A percentile compares a stretch with the other conserved stretches of the same genome.
These are phyloP conservation scores for Anomalospiza imberbis DNA, from an alignment of 2,797 vertebrate species.

Conservation along the genomic window DNA sequence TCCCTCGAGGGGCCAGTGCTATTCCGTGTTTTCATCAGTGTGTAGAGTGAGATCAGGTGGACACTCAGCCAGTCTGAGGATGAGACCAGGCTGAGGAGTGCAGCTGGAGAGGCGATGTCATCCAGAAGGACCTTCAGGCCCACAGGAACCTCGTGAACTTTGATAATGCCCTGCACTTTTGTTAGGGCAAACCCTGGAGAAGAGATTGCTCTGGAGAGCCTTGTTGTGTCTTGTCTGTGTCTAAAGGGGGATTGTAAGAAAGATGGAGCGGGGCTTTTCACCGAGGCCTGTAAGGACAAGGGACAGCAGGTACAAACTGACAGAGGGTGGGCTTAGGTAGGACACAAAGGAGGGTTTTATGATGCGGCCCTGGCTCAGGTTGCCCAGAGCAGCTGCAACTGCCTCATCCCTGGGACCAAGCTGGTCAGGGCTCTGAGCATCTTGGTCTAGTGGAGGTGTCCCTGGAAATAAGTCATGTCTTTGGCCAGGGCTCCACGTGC, in stretches of 20 bases:
- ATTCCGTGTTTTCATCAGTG: accelerated
- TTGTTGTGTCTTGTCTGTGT: not conserved
- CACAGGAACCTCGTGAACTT: not conserved
- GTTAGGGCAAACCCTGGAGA: not conserved
- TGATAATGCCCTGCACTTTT: not conserved
- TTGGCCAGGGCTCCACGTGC: not conserved
- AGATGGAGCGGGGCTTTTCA: not conserved
- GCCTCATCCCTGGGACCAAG: not conserved
- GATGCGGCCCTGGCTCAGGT: not conserved
- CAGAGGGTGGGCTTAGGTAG: not conserved
- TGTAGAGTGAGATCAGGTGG: not conserved
- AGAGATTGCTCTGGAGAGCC: not conserved
- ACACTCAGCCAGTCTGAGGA: not conserved
- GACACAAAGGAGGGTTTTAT: not conserved
- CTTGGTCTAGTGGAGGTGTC: not conserved
- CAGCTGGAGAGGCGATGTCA: not conserved
- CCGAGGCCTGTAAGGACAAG: not conserved
- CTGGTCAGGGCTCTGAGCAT: not conserved
- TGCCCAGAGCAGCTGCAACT: not conserved
- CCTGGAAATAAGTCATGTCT: not conserved
- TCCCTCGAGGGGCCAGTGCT: not conserved
- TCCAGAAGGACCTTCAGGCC: not conserved
- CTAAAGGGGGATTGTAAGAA: not conserved
- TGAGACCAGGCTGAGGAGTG: not conserved
- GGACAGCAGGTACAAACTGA: not conserved